Percentiles rank a stretch among this genome's conserved stretches.
Conservation (phyloP, 1,140 invertebrate species). For the Drosophila pseudoobscura region DNA sequence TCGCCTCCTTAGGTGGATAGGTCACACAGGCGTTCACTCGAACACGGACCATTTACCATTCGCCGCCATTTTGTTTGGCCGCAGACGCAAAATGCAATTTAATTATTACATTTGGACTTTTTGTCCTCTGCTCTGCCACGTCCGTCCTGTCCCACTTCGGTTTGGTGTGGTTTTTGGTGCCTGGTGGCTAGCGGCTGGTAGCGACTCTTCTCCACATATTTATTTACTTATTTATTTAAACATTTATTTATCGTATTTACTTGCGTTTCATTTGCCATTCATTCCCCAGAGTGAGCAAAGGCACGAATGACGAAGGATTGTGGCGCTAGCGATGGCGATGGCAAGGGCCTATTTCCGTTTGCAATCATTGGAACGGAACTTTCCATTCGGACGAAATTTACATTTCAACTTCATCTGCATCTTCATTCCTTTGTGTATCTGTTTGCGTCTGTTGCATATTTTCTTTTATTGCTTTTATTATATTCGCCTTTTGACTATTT, state of each 20-base stretch:
- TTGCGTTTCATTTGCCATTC: conserved; percentile 33
- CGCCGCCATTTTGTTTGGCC: conserved; percentile 75
- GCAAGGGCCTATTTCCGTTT: conserved; percentile 24
- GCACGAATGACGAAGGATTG: no score
- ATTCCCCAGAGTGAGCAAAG: not conserved
- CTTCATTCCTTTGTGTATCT: conserved; percentile 25
- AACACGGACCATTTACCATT: conserved; percentile 3
- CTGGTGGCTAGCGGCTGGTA: conserved; percentile 10
- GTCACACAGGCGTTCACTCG: conserved; percentile 22
- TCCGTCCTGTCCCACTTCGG: not conserved
- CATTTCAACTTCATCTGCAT: conserved; percentile 57
- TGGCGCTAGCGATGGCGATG: not conserved
- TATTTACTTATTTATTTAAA: conserved; percentile 77
- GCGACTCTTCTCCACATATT: conserved; percentile 40
- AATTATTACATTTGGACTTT: conserved; percentile 76
- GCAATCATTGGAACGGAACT: conserved; percentile 49
- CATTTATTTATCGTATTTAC: conserved; percentile 73
- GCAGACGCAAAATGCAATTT: conserved; percentile 79
- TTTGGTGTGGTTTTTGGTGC: conserved; percentile 2
- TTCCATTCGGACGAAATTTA: conserved; percentile 47
- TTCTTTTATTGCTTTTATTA: conserved; percentile 64
- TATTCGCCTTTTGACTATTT: conserved; percentile 33
- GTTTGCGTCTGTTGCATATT: conserved; percentile 39
- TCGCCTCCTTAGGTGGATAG: conserved; percentile 12
- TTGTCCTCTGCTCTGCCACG: not conserved